Evolutionary conservation across 2,888 invertebrate genomes (phyloP).

Genomic region (Colletes collaris): DNA sequence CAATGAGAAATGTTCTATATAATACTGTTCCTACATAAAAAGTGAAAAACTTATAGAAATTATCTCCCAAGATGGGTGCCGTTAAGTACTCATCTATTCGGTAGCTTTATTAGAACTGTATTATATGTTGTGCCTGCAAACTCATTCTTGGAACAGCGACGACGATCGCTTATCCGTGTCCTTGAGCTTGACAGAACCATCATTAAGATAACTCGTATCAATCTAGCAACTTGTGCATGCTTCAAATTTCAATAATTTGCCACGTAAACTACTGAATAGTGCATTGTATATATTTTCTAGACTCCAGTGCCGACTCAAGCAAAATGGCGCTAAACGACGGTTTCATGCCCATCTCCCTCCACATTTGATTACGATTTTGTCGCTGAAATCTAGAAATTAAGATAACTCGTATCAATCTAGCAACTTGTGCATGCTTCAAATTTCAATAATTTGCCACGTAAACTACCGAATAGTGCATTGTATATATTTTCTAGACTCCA

Average conservation of each 20-base stretch:
- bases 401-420: constrained; percentile 21
- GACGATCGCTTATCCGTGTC: neutral
- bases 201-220: constrained; percentile 25
- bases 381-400: neutral
- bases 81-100: neutral
- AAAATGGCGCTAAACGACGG: no score
- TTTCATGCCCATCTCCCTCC: no score
- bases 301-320: neutral
- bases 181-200: constrained; percentile 16
- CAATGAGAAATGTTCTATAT: neutral
- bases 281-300: neutral
- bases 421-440: constrained; percentile 4
- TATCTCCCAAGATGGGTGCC: constrained; percentile 10
- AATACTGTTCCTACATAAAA: neutral
- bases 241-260: constrained; percentile 18
- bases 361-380: no score
- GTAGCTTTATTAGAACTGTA: constrained; percentile 6
- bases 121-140: neutral
- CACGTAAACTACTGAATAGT: no score
- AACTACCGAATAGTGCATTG: no score
- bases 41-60: constrained; percentile 20
- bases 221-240: neutral
- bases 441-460: constrained; percentile 1
- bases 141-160: neutral
- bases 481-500: neutral